Conservation (phyloP, 92 coral and sea anemone species). For the Desmophyllum pertusum region DNA sequence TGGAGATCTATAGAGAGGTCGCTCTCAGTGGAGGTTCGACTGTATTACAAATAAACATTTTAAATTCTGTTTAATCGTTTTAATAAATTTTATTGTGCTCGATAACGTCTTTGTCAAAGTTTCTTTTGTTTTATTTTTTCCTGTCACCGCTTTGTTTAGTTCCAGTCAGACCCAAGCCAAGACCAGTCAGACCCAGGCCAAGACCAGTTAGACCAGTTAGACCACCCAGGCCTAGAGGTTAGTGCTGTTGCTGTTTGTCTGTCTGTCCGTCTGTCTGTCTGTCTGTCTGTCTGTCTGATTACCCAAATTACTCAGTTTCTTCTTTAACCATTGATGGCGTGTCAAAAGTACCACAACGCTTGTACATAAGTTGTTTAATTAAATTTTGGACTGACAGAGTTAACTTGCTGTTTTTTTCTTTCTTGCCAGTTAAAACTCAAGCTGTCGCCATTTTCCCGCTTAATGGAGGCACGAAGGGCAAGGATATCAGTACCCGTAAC, state of each 20-base stretch:
- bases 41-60: no score
- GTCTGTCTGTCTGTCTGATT: background rate
- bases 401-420: background rate
- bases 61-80: no score
- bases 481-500: constrained; percentile 50
- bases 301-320: background rate
- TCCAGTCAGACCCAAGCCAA: constrained; percentile 3
- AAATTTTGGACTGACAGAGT: background rate
- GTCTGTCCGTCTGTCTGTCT: background rate
- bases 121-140: background rate
- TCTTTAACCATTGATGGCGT: background rate
- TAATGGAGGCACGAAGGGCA: constrained; percentile 42
- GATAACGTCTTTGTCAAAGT: background rate
- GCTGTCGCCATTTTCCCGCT: constrained; percentile 67
- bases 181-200: background rate
- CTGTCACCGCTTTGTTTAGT: background rate
- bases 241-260: background rate
- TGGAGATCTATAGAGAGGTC: no score
- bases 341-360: background rate
- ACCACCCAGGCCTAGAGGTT: constrained; percentile 31
- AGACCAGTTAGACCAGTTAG: constrained; percentile 15
- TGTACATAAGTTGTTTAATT: background rate
- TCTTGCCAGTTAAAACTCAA: constrained; percentile 20
- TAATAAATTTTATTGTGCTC: no score
- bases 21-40: no score